Evolutionary conservation across 2,797 vertebrate genomes (phyloP).

Genomic region (Dryobates pubescens): DNA sequence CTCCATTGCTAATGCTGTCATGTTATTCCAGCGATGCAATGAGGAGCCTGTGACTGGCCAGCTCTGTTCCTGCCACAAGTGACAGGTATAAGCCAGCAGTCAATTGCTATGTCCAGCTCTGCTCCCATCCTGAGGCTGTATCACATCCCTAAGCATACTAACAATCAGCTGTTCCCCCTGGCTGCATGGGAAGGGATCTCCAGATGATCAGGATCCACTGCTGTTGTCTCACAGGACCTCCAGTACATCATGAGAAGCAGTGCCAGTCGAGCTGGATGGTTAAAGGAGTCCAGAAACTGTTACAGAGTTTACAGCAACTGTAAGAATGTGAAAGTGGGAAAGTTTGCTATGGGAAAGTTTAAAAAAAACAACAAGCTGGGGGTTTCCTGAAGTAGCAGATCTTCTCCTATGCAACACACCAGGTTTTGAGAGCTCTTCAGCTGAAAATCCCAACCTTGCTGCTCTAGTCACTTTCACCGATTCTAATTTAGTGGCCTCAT

Average conservation of each 20-base stretch:
- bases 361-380: not conserved
- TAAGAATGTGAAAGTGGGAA: not conserved
- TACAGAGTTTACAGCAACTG: not conserved
- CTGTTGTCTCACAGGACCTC: not conserved
- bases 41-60: constrained; percentile 4
- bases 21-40: constrained; percentile 57
- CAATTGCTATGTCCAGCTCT: not conserved
- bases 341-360: constrained; percentile 12
- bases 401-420: not conserved
- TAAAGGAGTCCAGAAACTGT: not conserved
- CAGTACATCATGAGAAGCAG: not conserved
- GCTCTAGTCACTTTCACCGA: not conserved
- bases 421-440: not conserved
- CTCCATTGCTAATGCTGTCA: constrained; percentile 74
- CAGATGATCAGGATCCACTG: not conserved
- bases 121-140: not conserved
- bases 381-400: not conserved
- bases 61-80: not conserved
- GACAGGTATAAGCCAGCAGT: constrained; percentile 10
- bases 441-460: not conserved
- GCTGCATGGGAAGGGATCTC: not conserved
- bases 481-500: not conserved
- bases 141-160: not conserved
- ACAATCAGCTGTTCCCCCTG: not conserved
- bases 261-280: not conserved